Conservation (phyloP, 2,888 invertebrate genomes). For the Agrochola circellaris region DNA sequence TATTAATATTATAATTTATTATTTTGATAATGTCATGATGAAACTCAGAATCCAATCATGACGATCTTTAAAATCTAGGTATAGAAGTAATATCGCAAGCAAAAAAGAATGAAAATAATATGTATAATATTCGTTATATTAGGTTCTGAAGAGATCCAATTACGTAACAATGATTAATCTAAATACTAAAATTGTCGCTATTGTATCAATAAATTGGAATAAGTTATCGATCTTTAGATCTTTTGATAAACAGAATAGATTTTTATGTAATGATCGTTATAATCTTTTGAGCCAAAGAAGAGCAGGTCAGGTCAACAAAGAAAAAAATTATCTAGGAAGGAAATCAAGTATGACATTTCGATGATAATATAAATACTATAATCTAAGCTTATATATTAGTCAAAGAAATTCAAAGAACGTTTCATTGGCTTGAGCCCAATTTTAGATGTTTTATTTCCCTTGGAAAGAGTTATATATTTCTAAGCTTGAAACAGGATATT, state of each 20-base stretch:
- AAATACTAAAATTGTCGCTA: constrained; percentile 15
- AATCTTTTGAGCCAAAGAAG: constrained; percentile 6
- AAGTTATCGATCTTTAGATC: constrained; percentile 5
- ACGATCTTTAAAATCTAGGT: neutral
- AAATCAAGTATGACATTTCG: constrained; percentile 7
- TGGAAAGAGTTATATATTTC: neutral
- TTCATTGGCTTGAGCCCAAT: neutral
- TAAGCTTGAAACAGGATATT: neutral
- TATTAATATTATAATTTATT: neutral
- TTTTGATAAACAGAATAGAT: neutral
- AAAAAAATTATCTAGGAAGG: constrained; percentile 12
- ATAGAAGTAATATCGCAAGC: neutral
- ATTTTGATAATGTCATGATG: constrained; percentile 8
- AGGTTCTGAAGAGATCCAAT: neutral
- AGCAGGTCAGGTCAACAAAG: constrained; percentile 13
- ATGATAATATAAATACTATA: neutral
- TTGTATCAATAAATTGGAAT: constrained; percentile 30
- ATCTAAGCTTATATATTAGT: neutral
- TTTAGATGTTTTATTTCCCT: neutral
- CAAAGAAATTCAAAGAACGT: neutral
- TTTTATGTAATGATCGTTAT: constrained; percentile 28
- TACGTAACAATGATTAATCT: constrained; percentile 16
- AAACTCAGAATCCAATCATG: constrained; percentile 1
- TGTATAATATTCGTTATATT: neutral
- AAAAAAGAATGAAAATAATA: neutral